Conservation (phyloP, 2,797 vertebrate species). For the Pseudochirops corinnae region DNA sequence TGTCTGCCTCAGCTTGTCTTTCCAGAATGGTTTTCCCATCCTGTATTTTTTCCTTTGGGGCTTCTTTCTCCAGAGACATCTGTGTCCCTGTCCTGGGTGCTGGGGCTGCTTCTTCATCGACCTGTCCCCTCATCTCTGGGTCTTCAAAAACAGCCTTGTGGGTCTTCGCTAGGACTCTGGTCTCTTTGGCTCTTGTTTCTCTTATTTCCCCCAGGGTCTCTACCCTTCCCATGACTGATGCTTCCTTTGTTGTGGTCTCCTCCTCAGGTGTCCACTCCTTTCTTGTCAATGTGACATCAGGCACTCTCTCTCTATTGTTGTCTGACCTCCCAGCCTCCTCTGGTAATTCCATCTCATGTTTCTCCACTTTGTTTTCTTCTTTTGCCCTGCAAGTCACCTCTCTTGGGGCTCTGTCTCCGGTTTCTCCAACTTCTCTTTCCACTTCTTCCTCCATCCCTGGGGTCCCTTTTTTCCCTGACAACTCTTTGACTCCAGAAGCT, state of each 20-base stretch:
- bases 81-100: background rate
- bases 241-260: fast-evolving
- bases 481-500: background rate
- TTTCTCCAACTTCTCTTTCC: background rate
- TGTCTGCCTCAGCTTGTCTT: background rate
- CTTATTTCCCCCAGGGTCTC: background rate
- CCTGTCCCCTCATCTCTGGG: background rate
- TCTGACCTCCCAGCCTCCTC: fast-evolving
- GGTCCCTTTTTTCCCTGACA: background rate
- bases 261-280: fast-evolving
- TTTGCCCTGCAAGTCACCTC: background rate
- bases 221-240: background rate
- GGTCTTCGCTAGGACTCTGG: fast-evolving
- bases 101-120: background rate
- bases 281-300: background rate
- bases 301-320: fast-evolving
- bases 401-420: background rate
- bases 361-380: background rate
- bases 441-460: background rate
- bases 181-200: background rate
- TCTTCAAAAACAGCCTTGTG: background rate
- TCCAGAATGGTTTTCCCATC: fast-evolving
- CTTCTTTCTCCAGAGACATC: fast-evolving
- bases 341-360: fast-evolving
- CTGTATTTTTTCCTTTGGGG: fast-evolving